These are phyloP conservation scores for Lipophrys pholis DNA, from an alignment of 2,113 vertebrate genomes.

Conservation along the genomic window DNA sequence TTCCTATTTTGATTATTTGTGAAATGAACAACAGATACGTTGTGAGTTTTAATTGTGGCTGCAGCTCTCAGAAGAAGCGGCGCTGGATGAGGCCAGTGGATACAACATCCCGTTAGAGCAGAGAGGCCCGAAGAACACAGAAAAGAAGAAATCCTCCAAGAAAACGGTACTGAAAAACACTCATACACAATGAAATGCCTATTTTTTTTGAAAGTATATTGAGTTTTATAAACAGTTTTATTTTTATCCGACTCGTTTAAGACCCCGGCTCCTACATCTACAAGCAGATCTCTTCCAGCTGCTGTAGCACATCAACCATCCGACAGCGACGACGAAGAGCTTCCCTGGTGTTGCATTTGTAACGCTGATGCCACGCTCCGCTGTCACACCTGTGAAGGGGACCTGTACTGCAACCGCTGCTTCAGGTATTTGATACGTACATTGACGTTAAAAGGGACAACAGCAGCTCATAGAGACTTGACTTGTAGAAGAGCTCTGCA, in stretches of 20 bases:
- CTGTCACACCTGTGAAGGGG: slow-evolving; percentile 91
- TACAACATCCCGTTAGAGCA: slow-evolving; percentile 91
- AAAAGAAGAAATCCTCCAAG: slow-evolving; percentile 62
- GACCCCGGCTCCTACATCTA: slow-evolving; percentile 43
- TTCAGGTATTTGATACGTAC: slow-evolving; percentile 84
- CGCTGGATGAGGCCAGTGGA: slow-evolving; percentile 92
- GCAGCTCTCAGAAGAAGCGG: slow-evolving; percentile 92
- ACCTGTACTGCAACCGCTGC: slow-evolving; percentile 94
- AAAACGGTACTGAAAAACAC: slow-evolving; percentile 60
- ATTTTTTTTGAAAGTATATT: neutral
- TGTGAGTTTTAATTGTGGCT: slow-evolving; percentile 37
- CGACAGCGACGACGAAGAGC: slow-evolving; percentile 88
- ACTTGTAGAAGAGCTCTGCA: neutral
- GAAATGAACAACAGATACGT: neutral
- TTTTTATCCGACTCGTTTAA: slow-evolving; percentile 8
- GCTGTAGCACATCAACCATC: slow-evolving; percentile 53
- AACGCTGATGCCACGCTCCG: slow-evolving; percentile 90
- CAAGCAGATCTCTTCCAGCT: slow-evolving; percentile 52
- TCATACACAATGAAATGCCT: neutral
- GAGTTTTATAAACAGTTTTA: neutral
- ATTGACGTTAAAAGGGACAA: neutral
- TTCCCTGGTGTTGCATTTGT: slow-evolving; percentile 99
- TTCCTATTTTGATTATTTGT: slow-evolving; percentile 38
- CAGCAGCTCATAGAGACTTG: neutral
- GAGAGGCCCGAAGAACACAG: slow-evolving; percentile 71